Base-by-base conservation (phyloP, 2,888 invertebrate genomes). In the Falcaria lacertinaria region DNA sequence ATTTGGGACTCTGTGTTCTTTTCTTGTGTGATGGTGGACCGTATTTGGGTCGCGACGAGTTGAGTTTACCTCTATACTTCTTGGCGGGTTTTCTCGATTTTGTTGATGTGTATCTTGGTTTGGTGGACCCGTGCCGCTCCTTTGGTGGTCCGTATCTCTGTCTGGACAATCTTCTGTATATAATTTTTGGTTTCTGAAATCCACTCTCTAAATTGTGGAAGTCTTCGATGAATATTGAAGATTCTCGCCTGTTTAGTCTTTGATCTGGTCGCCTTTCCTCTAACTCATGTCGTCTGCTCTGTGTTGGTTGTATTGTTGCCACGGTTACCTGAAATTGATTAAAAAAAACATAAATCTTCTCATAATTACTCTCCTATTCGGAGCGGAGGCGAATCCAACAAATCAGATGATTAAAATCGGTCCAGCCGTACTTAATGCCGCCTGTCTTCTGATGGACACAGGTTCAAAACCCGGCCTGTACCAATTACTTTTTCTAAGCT, bases 301-400 rank as follows among this genome's bases (percentile, higher is more conserved):
- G 44, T 33, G 70, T 69, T 37, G 67, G 64, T 39, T 52, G 54
- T 44, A 73, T 58, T 49, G 72, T 62, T 28, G 73, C 64, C 32
- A 82, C 56, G 49, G 78, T 75, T 65, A 84, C 71, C 88, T 88
- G 85, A 22, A 85, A 82, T 16, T 6, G n/a, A n/a, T n/a, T 48
- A 33, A 42, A 41, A 47, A 42, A 39, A 32, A 42, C 15, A 1
- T 41, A 47, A n/a, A n/a, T n/a, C n/a, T n/a, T n/a, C n/a, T n/a
- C n/a, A n/a, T n/a, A n/a, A n/a, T n/a, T n/a, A n/a, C n/a, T n/a
- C n/a, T n/a, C n/a, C n/a, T n/a, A n/a, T n/a, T n/a, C n/a, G n/a
- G n/a, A n/a, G n/a, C n/a, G n/a, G n/a, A n/a, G n/a, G n/a, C n/a
- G n/a, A n/a, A n/a, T n/a, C n/a, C n/a, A n/a, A n/a, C n/a, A n/a